Base-by-base conservation (phyloP, 2,888 invertebrate genomes). In the Tethea ocularis region DNA sequence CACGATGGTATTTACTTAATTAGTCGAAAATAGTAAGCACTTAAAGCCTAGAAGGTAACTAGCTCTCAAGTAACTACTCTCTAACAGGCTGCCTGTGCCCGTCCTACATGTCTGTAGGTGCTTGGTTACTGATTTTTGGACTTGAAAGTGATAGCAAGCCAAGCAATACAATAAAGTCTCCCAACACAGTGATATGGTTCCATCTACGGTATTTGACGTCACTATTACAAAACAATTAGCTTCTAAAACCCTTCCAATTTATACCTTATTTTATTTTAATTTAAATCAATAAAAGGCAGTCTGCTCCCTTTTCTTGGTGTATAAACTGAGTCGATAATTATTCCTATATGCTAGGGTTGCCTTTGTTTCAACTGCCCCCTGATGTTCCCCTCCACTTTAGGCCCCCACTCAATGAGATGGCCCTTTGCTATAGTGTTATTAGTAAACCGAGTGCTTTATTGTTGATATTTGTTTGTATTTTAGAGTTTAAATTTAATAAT, bases 281-380 rank as follows among this genome's bases (percentile, higher is more conserved):
- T 60, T 61, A 57, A 63, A 77, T 79, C 83, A 81, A 82, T 84
- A 83, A 88, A 87, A 84, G 81, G 81, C 87, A 82, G 79, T 80
- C 78, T 82, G 77, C 74, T 77, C 81, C 79, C 72, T 74, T 33
- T 78, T 80, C 77, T 78, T 68, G 62, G 75, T 78, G 79, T 83
- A 80, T 80, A 81, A 84, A 83, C 82, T 81, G 80, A 83, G 80
- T 83, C 86, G 80, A 89, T 91, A 88, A 89, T 89, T 86, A 88
- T 89, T 84, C 78, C 73, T 74, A 78, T 78, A 75, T 75, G 71
- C 72, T 77, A 77, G 84, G 83, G 84, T 72, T 72, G 70, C 74
- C 74, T 82, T 88, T 88, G 88, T 89, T 89, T 87, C 81, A 85
- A 74, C 79, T 74, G 78, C 82, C 77, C 84, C 71, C 74, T 59